Base-by-base conservation (phyloP, 1,140 invertebrate genomes). In the Ips nitidus region DNA sequence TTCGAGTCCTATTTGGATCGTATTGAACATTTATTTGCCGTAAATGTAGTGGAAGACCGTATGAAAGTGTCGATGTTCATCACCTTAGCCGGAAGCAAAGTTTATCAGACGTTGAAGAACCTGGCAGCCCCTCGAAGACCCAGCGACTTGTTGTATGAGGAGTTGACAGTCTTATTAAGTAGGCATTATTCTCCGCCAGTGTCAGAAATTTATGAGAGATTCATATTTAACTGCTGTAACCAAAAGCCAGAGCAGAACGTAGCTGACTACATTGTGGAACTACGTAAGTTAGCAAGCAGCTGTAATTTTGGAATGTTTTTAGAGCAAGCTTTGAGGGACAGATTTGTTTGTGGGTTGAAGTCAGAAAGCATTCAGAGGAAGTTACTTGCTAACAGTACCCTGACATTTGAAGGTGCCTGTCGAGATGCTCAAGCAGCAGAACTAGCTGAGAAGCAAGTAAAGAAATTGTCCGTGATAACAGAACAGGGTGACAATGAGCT, bases 261-360 rank as follows among this genome's bases (percentile, higher is more conserved):
- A 8, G 36, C 6, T 8, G 52, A 55, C 3, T 55, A 55, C 36
- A 55, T 36, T 55, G 52, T 55, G 22, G 36, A 55, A 55, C 4
- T 55, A 55, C 6, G 36, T 7, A 55, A 55, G 22, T 55, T 8
- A 6, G 52, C 52, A 4, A 6, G 36, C 4, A 55, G 5, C 4
- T 55, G 52, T 55, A 37, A 55, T 4, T 55, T 55, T 55, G 4
- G 52, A 8, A 4, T 4, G 4, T 55, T 55, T 36, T 37, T 55
- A 36, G 36, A 55, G 3, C 5, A 36, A 4, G 52, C 52, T 4
- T 3, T 55, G 36, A 4, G 52, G 22, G 52, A 55, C 36, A 55
- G 36, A 55, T 55, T 36, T 55, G 52, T 55, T 5, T 55, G 52
- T 55, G 52, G 52, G 3, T 36, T 55, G 4, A 4, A 36, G 52